phyloP scores from a whole-genome alignment of 2,797 vertebrate species.

The Hydrocynus forskahlii region DNA sequence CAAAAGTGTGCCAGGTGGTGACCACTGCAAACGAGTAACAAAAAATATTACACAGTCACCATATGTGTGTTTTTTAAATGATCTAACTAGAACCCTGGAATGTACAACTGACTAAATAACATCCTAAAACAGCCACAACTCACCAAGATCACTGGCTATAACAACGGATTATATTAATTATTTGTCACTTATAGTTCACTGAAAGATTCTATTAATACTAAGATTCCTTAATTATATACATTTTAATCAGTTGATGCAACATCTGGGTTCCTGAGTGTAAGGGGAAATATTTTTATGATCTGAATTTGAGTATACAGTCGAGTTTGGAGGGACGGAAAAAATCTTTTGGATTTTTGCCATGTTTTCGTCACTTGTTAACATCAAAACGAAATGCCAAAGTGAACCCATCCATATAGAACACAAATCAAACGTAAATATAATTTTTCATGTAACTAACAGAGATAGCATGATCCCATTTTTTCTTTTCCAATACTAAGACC shows the following conservation, averaged over 20 bases:
- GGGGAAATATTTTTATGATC: no score
- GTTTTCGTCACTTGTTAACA: not conserved
- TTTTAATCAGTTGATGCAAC: no score
- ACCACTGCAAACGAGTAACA: not conserved
- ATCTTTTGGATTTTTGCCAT: not conserved
- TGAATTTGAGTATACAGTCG: not conserved
- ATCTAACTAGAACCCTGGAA: not conserved
- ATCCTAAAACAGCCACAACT: not conserved
- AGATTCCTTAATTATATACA: no score
- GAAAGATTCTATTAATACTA: no score
- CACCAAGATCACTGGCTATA: not conserved
- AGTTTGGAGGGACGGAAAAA: not conserved
- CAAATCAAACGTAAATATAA: no score
- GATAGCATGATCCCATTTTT: no score
- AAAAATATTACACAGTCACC: not conserved
- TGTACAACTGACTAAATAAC: not conserved
- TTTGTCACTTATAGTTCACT: no score
- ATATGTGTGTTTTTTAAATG: not conserved
- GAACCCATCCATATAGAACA: no score
- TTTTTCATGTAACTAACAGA: no score
- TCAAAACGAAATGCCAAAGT: no score
- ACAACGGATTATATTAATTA: not conserved
- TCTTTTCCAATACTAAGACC: no score
- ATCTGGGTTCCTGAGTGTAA: no score
- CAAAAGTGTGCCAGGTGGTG: not conserved